Conservation (phyloP, 2,888 invertebrate species). For the Dryadula phaetusa region DNA sequence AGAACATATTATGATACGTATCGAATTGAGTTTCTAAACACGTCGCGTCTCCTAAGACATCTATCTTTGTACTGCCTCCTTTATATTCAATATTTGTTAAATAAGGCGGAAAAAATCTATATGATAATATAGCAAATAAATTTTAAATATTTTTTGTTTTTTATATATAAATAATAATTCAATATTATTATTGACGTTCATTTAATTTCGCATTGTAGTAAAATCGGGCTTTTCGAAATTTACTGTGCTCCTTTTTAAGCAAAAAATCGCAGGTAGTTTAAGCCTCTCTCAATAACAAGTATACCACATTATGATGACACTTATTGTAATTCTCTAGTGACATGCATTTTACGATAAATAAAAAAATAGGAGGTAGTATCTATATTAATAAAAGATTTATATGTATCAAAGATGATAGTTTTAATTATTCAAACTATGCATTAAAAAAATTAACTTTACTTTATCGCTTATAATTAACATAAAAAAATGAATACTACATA, state of each 20-base stretch:
- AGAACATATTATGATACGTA: constrained; percentile 7
- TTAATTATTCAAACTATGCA: not conserved
- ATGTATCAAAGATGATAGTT: no score
- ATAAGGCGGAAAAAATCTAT: not conserved
- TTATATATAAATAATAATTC: not conserved
- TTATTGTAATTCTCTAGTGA: not conserved
- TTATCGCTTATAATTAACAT: no score
- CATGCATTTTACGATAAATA: not conserved
- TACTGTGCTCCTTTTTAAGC: not conserved
- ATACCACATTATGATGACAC: not conserved
- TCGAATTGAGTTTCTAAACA: constrained; percentile 13
- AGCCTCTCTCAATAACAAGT: not conserved
- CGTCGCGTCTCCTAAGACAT: constrained; percentile 6
- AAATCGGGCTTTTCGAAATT: not conserved
- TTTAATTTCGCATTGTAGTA: not conserved
- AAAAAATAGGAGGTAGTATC: no score
- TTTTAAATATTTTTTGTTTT: not conserved
- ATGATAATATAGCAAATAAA: no score
- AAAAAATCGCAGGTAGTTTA: constrained; percentile 14
- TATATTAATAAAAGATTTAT: not conserved
- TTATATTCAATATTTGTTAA: constrained; percentile 12
- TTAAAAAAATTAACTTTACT: no score
- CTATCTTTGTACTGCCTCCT: not conserved
- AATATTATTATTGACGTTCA: not conserved
- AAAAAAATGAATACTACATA: no score